A percentile compares a stretch with the other conserved stretches of the same genome.
phyloP scores from a whole-genome alignment of 1,140 invertebrate genomes.

The Odontomachus brunneus region DNA sequence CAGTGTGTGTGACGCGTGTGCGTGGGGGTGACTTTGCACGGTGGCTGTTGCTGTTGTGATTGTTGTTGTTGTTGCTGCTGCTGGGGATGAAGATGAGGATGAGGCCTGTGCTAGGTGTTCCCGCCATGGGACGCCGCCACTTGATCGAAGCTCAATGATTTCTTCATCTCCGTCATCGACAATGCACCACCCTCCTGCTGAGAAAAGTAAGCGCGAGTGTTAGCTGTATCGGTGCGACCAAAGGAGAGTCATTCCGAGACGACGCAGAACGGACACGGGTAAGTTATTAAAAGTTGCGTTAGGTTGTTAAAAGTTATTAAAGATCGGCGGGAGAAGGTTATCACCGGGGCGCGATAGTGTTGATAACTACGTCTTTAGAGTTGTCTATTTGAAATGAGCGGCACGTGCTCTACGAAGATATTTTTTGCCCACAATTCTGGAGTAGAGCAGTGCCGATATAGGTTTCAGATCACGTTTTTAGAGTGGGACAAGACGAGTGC shows the following conservation, averaged over 20 bases:
- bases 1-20: slow-evolving; percentile 84
- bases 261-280: neutral
- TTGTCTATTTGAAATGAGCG: slow-evolving; percentile 34
- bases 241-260: neutral
- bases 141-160: slow-evolving; percentile 87
- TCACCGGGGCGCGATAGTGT: neutral
- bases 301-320: slow-evolving; percentile 66
- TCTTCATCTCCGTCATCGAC: slow-evolving; percentile 88
- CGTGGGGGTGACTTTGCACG: slow-evolving; percentile 82
- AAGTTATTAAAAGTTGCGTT: slow-evolving; percentile 67
- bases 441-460: neutral
- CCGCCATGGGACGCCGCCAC: slow-evolving; percentile 81
- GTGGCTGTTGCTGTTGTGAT: slow-evolving; percentile 67
- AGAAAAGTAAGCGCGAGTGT: slow-evolving; percentile 66
- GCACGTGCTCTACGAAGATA: slow-evolving; percentile 29
- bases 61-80: slow-evolving; percentile 69
- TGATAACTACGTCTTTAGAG: slow-evolving; percentile 32
- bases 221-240: slow-evolving; percentile 67
- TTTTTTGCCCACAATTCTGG: slow-evolving; percentile 11
- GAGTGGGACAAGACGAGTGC: slow-evolving; percentile 7
- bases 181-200: slow-evolving; percentile 87
- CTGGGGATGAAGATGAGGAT: slow-evolving; percentile 79
- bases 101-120: slow-evolving; percentile 85
- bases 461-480: slow-evolving; percentile 48
- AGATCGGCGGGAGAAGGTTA: neutral